These are phyloP conservation scores for Littorina saxatilis DNA, from an alignment of 1,140 invertebrate genomes.

Conservation along the genomic window DNA sequence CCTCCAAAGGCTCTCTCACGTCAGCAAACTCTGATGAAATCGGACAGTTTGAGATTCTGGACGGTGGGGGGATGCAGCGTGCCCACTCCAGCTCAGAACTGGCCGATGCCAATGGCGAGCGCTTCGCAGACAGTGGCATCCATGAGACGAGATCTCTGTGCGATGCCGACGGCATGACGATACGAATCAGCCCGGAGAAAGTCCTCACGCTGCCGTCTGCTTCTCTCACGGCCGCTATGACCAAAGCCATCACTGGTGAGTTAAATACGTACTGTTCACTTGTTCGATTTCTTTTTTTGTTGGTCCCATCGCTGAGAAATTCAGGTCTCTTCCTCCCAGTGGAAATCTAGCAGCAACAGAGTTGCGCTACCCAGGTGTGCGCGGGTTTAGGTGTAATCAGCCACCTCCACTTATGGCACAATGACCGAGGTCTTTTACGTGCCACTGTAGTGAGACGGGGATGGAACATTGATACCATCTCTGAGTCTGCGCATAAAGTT, in stretches of 20 bases:
- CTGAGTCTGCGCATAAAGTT: too few species aligned
- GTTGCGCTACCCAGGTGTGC: too few species aligned
- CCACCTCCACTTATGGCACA: too few species aligned
- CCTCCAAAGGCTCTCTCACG: constrained; percentile 53
- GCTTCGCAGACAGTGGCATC: constrained; percentile 51
- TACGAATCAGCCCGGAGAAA: constrained; percentile 71
- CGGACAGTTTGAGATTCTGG: constrained; percentile 43
- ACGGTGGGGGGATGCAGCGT: constrained; percentile 44
- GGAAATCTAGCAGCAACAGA: too few species aligned
- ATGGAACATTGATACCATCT: too few species aligned
- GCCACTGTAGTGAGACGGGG: too few species aligned
- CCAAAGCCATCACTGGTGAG: constrained; percentile 74
- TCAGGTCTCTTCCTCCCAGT: too few species aligned
- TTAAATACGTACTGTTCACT: too few species aligned
- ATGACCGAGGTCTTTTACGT: too few species aligned
- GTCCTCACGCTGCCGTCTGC: constrained; percentile 66
- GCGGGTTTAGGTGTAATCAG: too few species aligned
- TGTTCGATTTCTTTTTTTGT: too few species aligned
- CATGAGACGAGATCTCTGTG: constrained; percentile 59
- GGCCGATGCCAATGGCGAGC: constrained; percentile 35
- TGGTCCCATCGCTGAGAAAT: too few species aligned
- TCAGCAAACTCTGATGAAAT: constrained; percentile 52
- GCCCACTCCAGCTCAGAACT: constrained; percentile 57
- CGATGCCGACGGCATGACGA: constrained; percentile 58
- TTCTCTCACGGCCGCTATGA: constrained; percentile 73